A percentile compares a stretch with the other conserved stretches of the same genome.
These are phyloP conservation scores for Zootermopsis nevadensis DNA, from an alignment of 2,888 invertebrate genomes.

Conservation along the genomic window DNA sequence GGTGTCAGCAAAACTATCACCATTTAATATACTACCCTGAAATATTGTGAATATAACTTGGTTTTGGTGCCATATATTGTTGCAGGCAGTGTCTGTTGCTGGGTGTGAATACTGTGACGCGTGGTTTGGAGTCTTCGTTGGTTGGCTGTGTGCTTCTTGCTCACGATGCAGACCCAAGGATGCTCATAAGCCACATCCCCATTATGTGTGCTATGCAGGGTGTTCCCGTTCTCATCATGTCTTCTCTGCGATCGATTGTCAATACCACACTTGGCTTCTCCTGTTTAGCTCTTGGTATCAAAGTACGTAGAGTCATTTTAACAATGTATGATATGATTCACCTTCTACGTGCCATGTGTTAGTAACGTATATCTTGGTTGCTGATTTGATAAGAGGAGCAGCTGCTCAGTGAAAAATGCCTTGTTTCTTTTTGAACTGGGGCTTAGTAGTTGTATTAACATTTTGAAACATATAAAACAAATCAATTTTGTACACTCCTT, in stretches of 20 bases:
- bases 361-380: background rate
- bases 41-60: no score
- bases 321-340: background rate
- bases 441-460: no score
- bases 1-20: no score
- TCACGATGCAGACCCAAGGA: slow-evolving; percentile 61
- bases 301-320: background rate
- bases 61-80: background rate
- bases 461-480: no score
- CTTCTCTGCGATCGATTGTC: slow-evolving; percentile 60
- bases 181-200: slow-evolving; percentile 64
- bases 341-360: background rate
- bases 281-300: slow-evolving; percentile 61
- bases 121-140: slow-evolving; percentile 58
- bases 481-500: no score
- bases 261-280: slow-evolving; percentile 62
- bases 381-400: background rate
- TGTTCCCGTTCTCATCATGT: slow-evolving; percentile 63
- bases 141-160: slow-evolving; percentile 60
- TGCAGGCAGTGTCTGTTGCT: slow-evolving; percentile 57
- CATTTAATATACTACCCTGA: no score
- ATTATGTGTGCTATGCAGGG: slow-evolving; percentile 60
- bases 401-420: no score
- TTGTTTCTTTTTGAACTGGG: no score
- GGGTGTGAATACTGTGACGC: slow-evolving; percentile 60